Evolutionary conservation across 1,140 invertebrate species (phyloP).

Genomic region (Papilio xuthus): DNA sequence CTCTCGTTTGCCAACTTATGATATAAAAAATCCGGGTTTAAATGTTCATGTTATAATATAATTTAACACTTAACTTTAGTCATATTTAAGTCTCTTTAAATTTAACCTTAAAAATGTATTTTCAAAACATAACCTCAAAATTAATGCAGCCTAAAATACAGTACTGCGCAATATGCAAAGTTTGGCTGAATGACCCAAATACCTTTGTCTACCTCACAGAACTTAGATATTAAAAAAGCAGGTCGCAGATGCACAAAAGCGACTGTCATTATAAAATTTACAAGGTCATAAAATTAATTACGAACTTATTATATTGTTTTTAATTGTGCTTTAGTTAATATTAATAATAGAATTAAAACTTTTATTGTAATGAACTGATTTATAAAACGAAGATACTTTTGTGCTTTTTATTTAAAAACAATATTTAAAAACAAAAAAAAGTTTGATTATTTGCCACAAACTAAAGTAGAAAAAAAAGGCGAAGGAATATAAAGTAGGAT

Average conservation of each 20-base stretch:
- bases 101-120: not conserved
- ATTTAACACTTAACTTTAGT: not conserved
- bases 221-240: slow-evolving; percentile 20
- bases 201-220: slow-evolving; percentile 27
- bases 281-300: not conserved
- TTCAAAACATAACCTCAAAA: slow-evolving; percentile 5
- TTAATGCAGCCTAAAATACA: slow-evolving; percentile 4
- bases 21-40: no score
- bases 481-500: slow-evolving; percentile 1
- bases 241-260: not conserved
- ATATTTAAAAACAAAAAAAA: not conserved
- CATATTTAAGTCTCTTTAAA: not conserved
- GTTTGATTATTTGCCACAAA: not conserved
- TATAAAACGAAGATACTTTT: no score
- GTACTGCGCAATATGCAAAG: slow-evolving; percentile 13
- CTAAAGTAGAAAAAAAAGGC: not conserved
- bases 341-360: no score
- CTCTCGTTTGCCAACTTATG: no score
- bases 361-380: no score
- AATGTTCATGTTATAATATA: no score
- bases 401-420: no score
- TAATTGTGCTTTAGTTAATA: no score
- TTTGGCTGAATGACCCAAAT: slow-evolving; percentile 26
- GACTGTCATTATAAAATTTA: not conserved
- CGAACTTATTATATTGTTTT: not conserved